Evolutionary conservation across 2,888 invertebrate species (phyloP), one percentile per base, ranked within the genome.

Genomic region (Gortyna flavago): DNA sequence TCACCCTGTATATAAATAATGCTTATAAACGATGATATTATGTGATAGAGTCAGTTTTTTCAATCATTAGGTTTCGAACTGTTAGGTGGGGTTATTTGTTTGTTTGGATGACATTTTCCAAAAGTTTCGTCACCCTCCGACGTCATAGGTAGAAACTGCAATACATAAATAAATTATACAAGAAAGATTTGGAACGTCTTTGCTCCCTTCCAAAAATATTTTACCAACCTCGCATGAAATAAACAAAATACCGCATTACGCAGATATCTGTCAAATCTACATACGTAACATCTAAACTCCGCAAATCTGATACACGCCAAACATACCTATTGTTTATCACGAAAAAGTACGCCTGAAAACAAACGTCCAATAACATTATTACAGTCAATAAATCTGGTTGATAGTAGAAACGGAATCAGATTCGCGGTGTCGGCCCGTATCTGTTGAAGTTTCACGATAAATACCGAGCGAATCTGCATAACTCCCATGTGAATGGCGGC

Each of bases 391-490:
- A 96, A 95, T 95, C 95, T 92, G 81, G 88, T 88, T 89, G 89
- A 92, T 93, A 95, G 93, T 93, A 92, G 92, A 92, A 94, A 92
- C 96, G 96, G 96, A 95, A 96, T 96, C 96, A 96, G 96, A 96
- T 96, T 95, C 95, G 93, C 92, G 92, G 93, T 93, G 96, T 96
- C 96, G 95, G 94, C 92, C 93, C 94, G 93, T 96, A 95, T 96
- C 96, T 95, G 95, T 90, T 94, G 89, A 96, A 96, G 93, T 96
- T 96, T 94, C 93, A 91, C 95, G 93, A 96, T 96, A 96, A 96
- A 96, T 96, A 95, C 94, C 78, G 91, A 88, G 88, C 75, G 92
- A 95, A 96, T 96, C 95, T 96, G 95, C 96, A 96, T 96, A 95
- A 95, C 95, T 94, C 94, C 94, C 91, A 93, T 93, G 92, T 93